Evolutionary conservation across 1,140 invertebrate species (phyloP), one percentile per base, ranked within the genome.

Genomic region (Diorhabda elongata): DNA sequence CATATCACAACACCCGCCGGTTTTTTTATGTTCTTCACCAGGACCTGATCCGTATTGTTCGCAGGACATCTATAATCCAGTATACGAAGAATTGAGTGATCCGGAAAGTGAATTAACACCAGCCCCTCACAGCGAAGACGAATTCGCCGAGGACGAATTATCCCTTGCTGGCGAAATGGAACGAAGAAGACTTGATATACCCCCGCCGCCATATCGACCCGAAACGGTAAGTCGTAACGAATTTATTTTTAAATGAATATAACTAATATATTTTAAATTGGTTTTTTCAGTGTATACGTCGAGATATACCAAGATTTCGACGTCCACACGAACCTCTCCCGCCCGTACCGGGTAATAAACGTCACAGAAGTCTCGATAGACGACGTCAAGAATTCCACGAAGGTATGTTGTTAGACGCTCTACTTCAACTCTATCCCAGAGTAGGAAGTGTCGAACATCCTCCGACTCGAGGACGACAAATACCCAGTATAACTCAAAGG

Each of bases 41-140:
- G 86, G 87, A 43, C 87, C 87, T 41, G 88, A 89, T 82, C 87
- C 87, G 67, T 89, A 89, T 82, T 83, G 82, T 66, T 89, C 88
- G 47, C 87, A 88, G 76, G 89, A 90, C 75, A 83, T 87, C 64
- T 88, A 87, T 81, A 87, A 88, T 79, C 88, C 89, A 65, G 88
- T 90, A 43, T 90, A 90, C 81, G 88, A 90, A 80, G 89, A 90
- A 78, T 82, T 90, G 60, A 88, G 87, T 71, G 87, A 89, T 74
- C 85, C 86, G 52, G 87, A 89, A 68, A 86, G 84, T 67, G 87
- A 89, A 70, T 62, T 80, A 65, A 76, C 76, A 26, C 85, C 84
- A 57, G 85, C 85, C 42, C 78, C 84, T 2, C 84, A 81, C 66
- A 89, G 87, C 77, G 88, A 89, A 75, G 88, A 90, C 70, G 89